These are phyloP conservation scores for Damaliscus lunatus DNA, from an alignment of 2,113 vertebrate genomes.

Conservation along the genomic window DNA sequence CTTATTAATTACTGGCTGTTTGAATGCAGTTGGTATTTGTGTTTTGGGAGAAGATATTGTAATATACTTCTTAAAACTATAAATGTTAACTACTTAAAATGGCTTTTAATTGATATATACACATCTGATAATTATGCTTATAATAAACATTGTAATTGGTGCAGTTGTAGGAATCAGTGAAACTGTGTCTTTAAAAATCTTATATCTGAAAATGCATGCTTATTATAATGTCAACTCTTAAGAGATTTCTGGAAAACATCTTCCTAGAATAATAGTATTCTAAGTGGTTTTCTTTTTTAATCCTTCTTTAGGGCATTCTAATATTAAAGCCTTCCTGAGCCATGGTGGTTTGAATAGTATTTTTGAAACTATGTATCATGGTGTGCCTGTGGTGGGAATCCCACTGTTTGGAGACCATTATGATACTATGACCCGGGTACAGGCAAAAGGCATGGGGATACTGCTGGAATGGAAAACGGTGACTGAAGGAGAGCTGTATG, in stretches of 20 bases:
- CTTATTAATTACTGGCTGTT: background rate
- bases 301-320: constrained; percentile 87
- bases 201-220: background rate
- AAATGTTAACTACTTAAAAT: background rate
- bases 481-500: constrained; percentile 88
- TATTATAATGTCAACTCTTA: background rate
- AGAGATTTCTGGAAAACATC: background rate
- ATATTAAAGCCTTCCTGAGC: constrained; percentile 94
- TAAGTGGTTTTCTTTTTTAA: background rate
- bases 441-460: constrained; percentile 98
- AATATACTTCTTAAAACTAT: background rate
- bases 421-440: constrained; percentile 97
- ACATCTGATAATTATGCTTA: background rate
- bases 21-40: background rate
- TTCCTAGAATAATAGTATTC: background rate
- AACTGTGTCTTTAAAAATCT: background rate
- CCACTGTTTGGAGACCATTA: constrained; percentile 99
- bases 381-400: constrained; percentile 95
- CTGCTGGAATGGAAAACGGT: constrained; percentile 95
- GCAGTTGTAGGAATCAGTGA: background rate
- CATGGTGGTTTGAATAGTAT: constrained; percentile 98
- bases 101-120: background rate
- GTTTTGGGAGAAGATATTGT: background rate
- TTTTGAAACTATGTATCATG: constrained; percentile 99
- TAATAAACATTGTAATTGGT: background rate